Conservation (phyloP, 2,113 vertebrate genomes). For the Grammomys dolichurus region DNA sequence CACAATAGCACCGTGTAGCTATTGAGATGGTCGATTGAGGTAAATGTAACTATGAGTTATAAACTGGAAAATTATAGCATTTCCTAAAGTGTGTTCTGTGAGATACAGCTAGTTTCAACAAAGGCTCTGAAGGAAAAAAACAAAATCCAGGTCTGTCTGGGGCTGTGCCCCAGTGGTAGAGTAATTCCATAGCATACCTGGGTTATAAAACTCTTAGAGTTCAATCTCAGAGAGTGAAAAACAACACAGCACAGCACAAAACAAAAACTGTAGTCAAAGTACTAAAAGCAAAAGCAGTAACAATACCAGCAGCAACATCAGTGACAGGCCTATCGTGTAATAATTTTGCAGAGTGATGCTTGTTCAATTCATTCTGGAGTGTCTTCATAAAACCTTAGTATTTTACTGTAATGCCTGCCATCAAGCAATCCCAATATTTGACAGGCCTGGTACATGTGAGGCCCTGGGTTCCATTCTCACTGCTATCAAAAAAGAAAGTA, state of each 20-base stretch:
- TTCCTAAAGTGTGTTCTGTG: constrained; percentile 10
- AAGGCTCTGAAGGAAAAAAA: not conserved
- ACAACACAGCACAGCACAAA: too few relatives aligned
- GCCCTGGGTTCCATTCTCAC: not conserved
- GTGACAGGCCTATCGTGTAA: not conserved
- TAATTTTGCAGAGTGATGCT: not conserved
- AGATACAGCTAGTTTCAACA: not conserved
- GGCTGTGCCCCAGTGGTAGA: not conserved
- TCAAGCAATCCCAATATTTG: not conserved
- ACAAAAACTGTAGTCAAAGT: not conserved
- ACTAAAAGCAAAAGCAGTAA: not conserved
- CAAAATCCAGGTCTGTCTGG: not conserved
- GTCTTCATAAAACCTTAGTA: not conserved
- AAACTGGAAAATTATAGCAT: not conserved
- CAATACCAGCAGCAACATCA: not conserved
- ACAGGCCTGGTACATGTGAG: too few relatives aligned
- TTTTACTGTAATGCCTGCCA: not conserved
- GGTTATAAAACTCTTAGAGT: not conserved
- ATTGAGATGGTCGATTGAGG: not conserved
- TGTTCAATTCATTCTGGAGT: not conserved
- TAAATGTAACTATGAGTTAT: not conserved
- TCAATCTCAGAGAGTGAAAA: not conserved
- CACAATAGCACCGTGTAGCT: not conserved
- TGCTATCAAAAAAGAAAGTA: not conserved
- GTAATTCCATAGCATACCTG: not conserved